phyloP scores from a whole-genome alignment of 2,888 invertebrate species.

The Tenthredo notha region DNA sequence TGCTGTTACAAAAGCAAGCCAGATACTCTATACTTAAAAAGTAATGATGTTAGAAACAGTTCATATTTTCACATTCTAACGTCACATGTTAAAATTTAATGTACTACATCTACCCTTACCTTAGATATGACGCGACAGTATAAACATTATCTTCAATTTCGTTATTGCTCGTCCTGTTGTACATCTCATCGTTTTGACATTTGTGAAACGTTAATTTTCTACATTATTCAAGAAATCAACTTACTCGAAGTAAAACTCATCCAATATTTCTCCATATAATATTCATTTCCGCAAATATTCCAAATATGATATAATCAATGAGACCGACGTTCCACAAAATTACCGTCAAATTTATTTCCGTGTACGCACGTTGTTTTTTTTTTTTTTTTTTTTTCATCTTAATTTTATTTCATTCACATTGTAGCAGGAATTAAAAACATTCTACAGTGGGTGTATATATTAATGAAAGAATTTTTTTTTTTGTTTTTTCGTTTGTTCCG shows the following conservation, averaged over 20 bases:
- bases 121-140: background rate
- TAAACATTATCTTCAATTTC: conserved; percentile 6
- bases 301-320: background rate
- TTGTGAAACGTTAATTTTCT: background rate
- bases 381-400: too few species aligned
- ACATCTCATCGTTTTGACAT: background rate
- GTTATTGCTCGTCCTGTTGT: background rate
- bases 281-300: background rate
- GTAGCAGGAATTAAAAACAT: background rate
- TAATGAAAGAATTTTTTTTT: background rate
- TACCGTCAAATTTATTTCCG: background rate
- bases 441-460: background rate
- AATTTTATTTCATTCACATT: background rate
- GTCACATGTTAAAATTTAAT: background rate
- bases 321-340: background rate
- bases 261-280: background rate
- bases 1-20: background rate
- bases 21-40: background rate
- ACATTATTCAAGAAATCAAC: background rate
- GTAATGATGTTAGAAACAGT: background rate
- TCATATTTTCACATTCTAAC: background rate
- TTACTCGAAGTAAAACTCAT: background rate
- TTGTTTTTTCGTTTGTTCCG: background rate
- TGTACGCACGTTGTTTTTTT: background rate
- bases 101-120: background rate